These are phyloP conservation scores for Lucifuga dentata DNA, from an alignment of 2,113 vertebrate species.

Conservation along the genomic window DNA sequence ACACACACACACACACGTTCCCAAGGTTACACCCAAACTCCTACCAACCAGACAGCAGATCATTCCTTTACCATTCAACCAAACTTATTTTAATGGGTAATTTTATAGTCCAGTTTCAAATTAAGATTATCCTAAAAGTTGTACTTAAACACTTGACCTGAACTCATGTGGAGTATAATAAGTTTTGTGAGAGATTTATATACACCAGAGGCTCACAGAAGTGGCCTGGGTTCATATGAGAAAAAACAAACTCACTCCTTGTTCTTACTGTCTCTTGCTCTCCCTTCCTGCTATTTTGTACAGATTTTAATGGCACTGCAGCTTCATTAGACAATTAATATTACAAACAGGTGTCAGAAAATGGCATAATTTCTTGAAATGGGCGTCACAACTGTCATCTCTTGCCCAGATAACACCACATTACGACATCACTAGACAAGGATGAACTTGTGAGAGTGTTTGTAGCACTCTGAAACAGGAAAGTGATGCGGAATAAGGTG, in stretches of 20 bases:
- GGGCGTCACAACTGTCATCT: no score
- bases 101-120: slow-evolving; percentile 53
- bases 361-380: no score
- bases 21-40: background rate
- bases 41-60: slow-evolving; percentile 45
- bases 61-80: slow-evolving; percentile 45
- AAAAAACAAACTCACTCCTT: slow-evolving; percentile 5
- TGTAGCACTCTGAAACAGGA: no score
- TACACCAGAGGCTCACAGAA: slow-evolving; percentile 27
- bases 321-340: slow-evolving; percentile 22
- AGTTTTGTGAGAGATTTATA: slow-evolving; percentile 20
- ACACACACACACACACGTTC: slow-evolving; percentile 26
- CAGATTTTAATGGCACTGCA: background rate
- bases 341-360: slow-evolving; percentile 30
- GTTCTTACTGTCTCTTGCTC: slow-evolving; percentile 10
- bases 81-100: slow-evolving; percentile 54
- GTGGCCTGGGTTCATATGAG: background rate
- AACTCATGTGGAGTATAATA: background rate
- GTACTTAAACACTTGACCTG: slow-evolving; percentile 10
- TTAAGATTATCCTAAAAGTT: slow-evolving; percentile 24
- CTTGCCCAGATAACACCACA: no score
- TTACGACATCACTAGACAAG: no score
- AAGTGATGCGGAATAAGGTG: no score
- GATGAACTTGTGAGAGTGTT: no score
- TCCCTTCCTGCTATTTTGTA: slow-evolving; percentile 7